Percentiles rank a stretch among this genome's conserved stretches.
Evolutionary conservation across 2,113 vertebrate genomes (phyloP).

Genomic region (Phyllostomus hastatus): DNA sequence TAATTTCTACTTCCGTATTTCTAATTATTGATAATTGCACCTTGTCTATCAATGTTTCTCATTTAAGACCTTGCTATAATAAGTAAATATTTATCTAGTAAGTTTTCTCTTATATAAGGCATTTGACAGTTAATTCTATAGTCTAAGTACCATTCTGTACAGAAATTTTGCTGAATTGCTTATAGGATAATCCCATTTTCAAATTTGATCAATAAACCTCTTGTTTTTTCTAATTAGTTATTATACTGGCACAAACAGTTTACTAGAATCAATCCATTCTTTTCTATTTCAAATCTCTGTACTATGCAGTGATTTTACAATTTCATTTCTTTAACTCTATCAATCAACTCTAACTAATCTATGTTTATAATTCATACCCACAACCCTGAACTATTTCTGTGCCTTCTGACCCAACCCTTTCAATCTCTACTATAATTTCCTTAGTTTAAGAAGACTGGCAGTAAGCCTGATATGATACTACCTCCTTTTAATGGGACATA

Average conservation of each 20-base stretch:
- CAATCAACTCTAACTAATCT: slow-evolving; percentile 52
- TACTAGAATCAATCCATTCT: background rate
- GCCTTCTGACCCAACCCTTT: background rate
- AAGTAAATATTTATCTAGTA: background rate
- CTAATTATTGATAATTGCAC: slow-evolving; percentile 9
- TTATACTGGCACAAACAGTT: slow-evolving; percentile 5
- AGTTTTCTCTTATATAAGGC: background rate
- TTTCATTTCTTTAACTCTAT: slow-evolving; percentile 34
- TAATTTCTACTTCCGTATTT: background rate
- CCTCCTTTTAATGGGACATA: background rate
- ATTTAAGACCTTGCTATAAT: background rate
- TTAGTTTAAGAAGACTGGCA: background rate
- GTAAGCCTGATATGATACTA: background rate
- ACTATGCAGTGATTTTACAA: background rate
- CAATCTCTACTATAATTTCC: background rate
- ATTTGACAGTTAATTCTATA: slow-evolving; percentile 1
- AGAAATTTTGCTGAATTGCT: slow-evolving; percentile 41
- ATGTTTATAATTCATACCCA: slow-evolving; percentile 39
- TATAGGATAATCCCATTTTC: slow-evolving; percentile 25
- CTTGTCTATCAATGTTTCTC: background rate
- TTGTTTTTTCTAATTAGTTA: slow-evolving; percentile 54
- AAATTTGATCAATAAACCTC: slow-evolving; percentile 12
- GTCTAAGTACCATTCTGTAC: background rate
- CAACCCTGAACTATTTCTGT: slow-evolving; percentile 26
- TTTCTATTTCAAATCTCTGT: slow-evolving; percentile 24